Evolutionary conservation across 2,888 invertebrate species (phyloP), one percentile per base, ranked within the genome.

Genomic region (Sepiola atlantica): DNA sequence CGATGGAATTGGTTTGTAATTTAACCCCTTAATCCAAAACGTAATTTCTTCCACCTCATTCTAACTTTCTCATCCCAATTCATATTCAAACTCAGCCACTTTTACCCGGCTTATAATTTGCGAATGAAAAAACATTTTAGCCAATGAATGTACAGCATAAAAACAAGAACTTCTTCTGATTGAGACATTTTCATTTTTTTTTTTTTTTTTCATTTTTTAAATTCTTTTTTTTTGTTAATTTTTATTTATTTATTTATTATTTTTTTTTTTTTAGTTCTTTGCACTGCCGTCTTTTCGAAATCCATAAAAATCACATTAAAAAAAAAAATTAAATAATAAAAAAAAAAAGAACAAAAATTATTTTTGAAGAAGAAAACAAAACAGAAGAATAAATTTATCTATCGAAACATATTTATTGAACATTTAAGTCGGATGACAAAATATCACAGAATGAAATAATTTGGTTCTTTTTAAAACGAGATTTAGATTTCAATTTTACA

Each of bases 331-430:
- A n/a, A n/a, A n/a, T 32, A 77, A 32, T 4, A 32, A 57, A 21
- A 57, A 18, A 18, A 1, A 14, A 77, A 77, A 77, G 8, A 45
- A 45, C 45, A 77, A 77, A 61, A 28, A 12, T n/a, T 77, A 20
- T 77, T 77, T 77, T n/a, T 77, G 77, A 77, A 77, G n/a, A 77
- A 77, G 77, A 77, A n/a, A 77, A 77, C 77, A 77, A 32, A 77
- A 77, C 77, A 77, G 32, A 77, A 77, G 77, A 77, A 14, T 77
- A 77, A 77, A n/a, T n/a, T 77, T 77, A 77, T 77, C 77, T 77
- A 77, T 77, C 77, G 77, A 77, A 77, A 45, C 2, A 77, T 77
- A 77, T 77, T 77, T 77, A 77, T 77, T 77, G 77, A 77, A 77
- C 77, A 77, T 77, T 77, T 77, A 77, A n/a, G 77, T 77, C n/a